Percentiles rank a stretch among this genome's conserved stretches.
These are phyloP conservation scores for Abscondita cerata DNA, from an alignment of 2,888 invertebrate species.

Conservation along the genomic window DNA sequence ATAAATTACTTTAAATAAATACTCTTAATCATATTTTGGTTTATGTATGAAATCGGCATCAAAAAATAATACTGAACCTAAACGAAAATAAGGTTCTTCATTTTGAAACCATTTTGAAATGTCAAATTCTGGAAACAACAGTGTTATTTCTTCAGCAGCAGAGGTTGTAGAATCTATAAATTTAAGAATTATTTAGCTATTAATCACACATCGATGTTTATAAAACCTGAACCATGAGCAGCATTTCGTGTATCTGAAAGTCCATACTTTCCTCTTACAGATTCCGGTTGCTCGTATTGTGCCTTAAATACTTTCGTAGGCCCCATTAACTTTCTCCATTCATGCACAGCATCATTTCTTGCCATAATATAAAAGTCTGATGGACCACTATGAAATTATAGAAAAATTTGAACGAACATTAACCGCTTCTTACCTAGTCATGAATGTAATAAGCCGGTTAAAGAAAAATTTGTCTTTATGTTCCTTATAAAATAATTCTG, in stretches of 20 bases:
- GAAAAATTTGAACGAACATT: conserved; percentile 6
- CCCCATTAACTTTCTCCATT: conserved; percentile 87
- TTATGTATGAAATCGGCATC: conserved; percentile 63
- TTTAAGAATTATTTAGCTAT: background rate
- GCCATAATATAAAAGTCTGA: conserved; percentile 81
- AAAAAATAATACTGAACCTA: conserved; percentile 63
- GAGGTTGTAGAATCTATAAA: conserved; percentile 74
- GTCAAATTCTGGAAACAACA: conserved; percentile 87
- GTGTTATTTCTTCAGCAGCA: conserved; percentile 76
- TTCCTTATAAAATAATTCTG: conserved; percentile 81
- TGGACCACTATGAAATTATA: conserved; percentile 73
- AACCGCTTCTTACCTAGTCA: conserved; percentile 69
- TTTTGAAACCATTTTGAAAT: conserved; percentile 66
- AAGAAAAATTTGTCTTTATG: conserved; percentile 86
- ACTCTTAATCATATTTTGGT: background rate
- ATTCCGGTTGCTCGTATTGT: conserved; percentile 77
- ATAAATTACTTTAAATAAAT: background rate
- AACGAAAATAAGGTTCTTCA: conserved; percentile 56
- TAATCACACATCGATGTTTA: background rate
- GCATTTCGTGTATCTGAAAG: conserved; percentile 95
- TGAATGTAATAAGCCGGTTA: conserved; percentile 80
- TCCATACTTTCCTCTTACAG: conserved; percentile 84
- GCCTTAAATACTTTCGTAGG: conserved; percentile 89
- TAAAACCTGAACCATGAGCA: conserved; percentile 88
- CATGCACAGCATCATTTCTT: conserved; percentile 74